Evolutionary conservation across 2,113 vertebrate genomes (phyloP), one percentile per base, ranked within the genome.

Genomic region (Mastomys coucha): DNA sequence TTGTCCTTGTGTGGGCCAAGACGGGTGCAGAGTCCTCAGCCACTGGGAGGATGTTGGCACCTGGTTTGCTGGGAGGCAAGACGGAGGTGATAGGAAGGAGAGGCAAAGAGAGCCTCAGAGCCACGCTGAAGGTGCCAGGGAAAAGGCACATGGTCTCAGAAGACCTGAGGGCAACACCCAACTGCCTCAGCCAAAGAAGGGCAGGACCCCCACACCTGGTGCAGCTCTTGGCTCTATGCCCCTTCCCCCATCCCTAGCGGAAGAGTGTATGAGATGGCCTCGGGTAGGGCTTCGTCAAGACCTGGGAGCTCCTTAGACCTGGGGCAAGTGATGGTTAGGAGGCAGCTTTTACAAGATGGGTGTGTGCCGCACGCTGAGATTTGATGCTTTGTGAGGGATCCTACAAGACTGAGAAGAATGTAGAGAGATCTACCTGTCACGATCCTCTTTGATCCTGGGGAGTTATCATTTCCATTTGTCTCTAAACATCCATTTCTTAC

Each of bases 1-100:
- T 97, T 97, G 97, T 97, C 92, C 91, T 93, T 80, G 80, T 89
- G 56, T 88, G 72, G 56, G 72, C 89, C 51, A 24, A 60, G 63
- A 60, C 76, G 73, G 49, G 16, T 42, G 63, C 28, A 1, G 39
- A 94, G 72, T 91, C 77, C 58, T 90, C 77, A 42, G 7, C 78
- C 80, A 42, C 63, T 72, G n/a, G 77, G 72, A 51, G 86, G 84
- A 31, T 20, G 11, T 51, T 77, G 33, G 53, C 20, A 49, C 39
- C 76, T 81, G 73, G 58, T 93, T 92, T 91, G 42, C 89, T 87
- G 67, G 85, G 82, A 91, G 75, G 49, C 49, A 60, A 56, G 78
- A 16, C 22, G 19, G 28, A n/a, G n/a, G 31, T n/a, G 36, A 24
- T 39, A 91, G 82, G 51, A 45, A 89, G 24, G 53, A 90, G 67